Percentiles rank a stretch among this genome's conserved stretches.
phyloP scores from a whole-genome alignment of 2,888 invertebrate genomes.

The Agonopterix alstromeriana region DNA sequence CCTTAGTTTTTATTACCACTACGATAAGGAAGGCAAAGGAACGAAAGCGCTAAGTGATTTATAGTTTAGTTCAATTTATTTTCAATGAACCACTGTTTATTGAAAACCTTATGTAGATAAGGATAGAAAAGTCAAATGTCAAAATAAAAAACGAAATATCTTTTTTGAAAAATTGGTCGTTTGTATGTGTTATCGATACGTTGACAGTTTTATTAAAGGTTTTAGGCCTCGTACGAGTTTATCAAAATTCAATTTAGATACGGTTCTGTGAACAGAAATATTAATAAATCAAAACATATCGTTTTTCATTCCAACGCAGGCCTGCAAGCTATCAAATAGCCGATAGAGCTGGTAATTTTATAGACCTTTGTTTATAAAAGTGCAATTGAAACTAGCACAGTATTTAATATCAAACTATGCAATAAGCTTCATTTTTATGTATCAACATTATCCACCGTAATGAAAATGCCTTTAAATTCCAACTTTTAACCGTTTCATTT shows the following conservation, averaged over 20 bases:
- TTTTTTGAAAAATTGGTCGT: not conserved
- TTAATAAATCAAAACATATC: not conserved
- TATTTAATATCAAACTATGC: too few relatives aligned
- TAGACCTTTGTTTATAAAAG: too few relatives aligned
- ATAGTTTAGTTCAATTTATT: slow-evolving; percentile 31
- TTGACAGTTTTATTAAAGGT: slow-evolving; percentile 12
- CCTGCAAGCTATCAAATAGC: not conserved
- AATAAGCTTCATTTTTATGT: too few relatives aligned
- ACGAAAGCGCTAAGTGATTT: slow-evolving; percentile 30
- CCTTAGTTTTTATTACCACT: slow-evolving; percentile 31
- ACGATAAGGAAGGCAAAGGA: slow-evolving; percentile 58
- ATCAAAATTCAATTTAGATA: not conserved
- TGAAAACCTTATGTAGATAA: not conserved
- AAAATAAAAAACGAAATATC: not conserved
- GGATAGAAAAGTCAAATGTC: too few relatives aligned
- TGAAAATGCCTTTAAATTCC: too few relatives aligned
- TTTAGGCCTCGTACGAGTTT: slow-evolving; percentile 5
- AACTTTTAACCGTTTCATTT: too few relatives aligned
- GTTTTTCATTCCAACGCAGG: not conserved
- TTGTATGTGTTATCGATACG: slow-evolving; percentile 2
- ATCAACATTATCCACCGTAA: too few relatives aligned
- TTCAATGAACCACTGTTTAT: slow-evolving; percentile 36
- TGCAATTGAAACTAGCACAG: too few relatives aligned
- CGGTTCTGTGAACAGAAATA: not conserved
- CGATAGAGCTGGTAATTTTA: too few relatives aligned